These are phyloP conservation scores for Nothobranchius kuhntae DNA, from an alignment of 2,113 vertebrate genomes.

Conservation along the genomic window DNA sequence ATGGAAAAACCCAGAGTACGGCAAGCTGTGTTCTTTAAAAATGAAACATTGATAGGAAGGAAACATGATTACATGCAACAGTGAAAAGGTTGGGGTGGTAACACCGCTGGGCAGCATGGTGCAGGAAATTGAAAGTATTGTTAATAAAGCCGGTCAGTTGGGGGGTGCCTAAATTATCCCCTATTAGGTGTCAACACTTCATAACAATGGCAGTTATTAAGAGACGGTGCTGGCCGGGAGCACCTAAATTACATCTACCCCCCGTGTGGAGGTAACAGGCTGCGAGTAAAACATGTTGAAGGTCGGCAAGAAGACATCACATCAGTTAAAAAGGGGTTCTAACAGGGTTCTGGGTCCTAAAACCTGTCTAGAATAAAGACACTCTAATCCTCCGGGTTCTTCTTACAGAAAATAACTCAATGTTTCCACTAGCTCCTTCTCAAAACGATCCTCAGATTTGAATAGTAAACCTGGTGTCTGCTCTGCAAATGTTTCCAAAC, in stretches of 20 bases:
- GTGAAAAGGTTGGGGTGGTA: conserved; percentile 56
- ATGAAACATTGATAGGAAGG: not conserved
- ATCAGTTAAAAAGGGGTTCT: no score
- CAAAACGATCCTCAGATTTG: no score
- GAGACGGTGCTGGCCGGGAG: conserved; percentile 86
- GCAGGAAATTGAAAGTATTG: conserved; percentile 88
- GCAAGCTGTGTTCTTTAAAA: not conserved
- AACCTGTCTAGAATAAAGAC: no score
- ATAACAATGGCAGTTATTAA: conserved; percentile 99
- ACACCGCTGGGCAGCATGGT: conserved; percentile 84
- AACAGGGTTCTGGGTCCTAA: no score
- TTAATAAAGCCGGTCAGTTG: conserved; percentile 88
- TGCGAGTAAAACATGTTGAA: no score
- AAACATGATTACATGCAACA: not conserved
- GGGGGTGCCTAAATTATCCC: conserved; percentile 71
- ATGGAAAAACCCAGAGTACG: not conserved
- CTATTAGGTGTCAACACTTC: conserved; percentile 91
- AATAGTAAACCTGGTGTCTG: no score
- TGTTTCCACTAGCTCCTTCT: no score
- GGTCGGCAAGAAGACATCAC: no score
- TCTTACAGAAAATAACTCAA: no score
- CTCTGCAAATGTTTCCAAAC: no score
- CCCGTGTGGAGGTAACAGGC: conserved; percentile 14
- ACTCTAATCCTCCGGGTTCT: no score
- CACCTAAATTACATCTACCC: conserved; percentile 93